Conservation (phyloP, 2,888 invertebrate genomes). For the Cenopis cana region DNA sequence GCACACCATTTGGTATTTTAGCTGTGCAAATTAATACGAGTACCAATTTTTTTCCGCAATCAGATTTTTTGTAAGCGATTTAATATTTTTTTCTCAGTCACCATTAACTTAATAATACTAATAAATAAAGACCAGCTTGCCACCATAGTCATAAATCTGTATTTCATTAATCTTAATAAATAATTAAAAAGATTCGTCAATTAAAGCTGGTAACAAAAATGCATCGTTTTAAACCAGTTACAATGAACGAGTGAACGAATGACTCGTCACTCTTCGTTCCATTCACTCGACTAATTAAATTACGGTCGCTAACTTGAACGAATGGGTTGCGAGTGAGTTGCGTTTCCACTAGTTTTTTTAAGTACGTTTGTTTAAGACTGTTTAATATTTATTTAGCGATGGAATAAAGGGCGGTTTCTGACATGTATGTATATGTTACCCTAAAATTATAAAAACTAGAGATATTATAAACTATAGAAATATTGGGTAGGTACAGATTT, state of each 20-base stretch:
- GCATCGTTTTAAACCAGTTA: conserved; percentile 2
- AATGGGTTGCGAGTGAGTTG: conserved; percentile 16
- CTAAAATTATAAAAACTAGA: no score
- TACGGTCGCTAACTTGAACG: conserved; percentile 14
- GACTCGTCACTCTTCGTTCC: conserved; percentile 16
- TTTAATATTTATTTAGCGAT: background rate
- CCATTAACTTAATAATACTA: no score
- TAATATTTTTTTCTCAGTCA: no score
- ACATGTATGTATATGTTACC: background rate
- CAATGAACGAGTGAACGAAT: conserved; percentile 6
- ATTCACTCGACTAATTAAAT: conserved; percentile 15
- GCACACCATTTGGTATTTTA: no score
- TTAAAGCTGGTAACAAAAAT: conserved; percentile 1
- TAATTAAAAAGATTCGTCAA: background rate
- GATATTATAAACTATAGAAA: no score
- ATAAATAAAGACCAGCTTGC: no score
- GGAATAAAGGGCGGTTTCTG: background rate
- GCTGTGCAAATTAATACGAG: no score
- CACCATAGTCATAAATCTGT: no score
- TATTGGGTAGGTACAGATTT: no score
- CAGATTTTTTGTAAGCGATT: no score
- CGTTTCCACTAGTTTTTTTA: conserved; percentile 9
- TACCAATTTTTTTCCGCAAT: no score
- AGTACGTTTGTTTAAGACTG: background rate
- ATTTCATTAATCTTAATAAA: background rate